These are phyloP conservation scores for Drosophila equinoxialis DNA, from an alignment of 1,140 invertebrate species.

Conservation along the genomic window DNA sequence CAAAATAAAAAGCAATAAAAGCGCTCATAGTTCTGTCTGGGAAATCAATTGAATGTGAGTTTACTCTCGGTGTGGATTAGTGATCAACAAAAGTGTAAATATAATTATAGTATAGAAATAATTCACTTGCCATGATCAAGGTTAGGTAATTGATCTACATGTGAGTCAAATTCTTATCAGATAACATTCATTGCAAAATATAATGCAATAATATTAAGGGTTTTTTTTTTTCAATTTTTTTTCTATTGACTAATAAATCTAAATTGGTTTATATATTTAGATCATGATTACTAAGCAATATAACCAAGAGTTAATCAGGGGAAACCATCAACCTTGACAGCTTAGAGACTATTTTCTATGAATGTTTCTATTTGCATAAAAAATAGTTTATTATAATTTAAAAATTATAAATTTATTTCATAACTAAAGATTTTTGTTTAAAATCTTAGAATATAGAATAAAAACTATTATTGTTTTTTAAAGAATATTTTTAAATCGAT, in stretches of 20 bases:
- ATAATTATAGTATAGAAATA: neutral
- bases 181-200: neutral
- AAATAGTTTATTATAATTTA: too few relatives aligned
- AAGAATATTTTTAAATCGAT: too few relatives aligned
- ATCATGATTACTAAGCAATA: neutral
- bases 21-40: neutral
- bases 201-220: neutral
- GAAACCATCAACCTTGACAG: neutral
- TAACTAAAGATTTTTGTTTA: too few relatives aligned
- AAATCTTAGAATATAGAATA: too few relatives aligned
- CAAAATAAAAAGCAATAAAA: constrained; percentile 42
- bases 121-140: neutral
- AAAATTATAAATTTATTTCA: too few relatives aligned
- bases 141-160: constrained; percentile 6
- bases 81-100: neutral
- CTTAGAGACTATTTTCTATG: too few relatives aligned
- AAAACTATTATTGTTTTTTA: too few relatives aligned
- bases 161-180: constrained; percentile 6
- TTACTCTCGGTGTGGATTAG: neutral
- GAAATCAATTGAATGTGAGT: constrained; percentile 7
- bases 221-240: neutral
- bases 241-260: neutral
- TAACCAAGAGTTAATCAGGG: neutral
- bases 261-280: neutral
- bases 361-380: too few relatives aligned